These are phyloP conservation scores for Mystacornis crossleyi DNA, from an alignment of 2,113 vertebrate genomes.

Conservation along the genomic window DNA sequence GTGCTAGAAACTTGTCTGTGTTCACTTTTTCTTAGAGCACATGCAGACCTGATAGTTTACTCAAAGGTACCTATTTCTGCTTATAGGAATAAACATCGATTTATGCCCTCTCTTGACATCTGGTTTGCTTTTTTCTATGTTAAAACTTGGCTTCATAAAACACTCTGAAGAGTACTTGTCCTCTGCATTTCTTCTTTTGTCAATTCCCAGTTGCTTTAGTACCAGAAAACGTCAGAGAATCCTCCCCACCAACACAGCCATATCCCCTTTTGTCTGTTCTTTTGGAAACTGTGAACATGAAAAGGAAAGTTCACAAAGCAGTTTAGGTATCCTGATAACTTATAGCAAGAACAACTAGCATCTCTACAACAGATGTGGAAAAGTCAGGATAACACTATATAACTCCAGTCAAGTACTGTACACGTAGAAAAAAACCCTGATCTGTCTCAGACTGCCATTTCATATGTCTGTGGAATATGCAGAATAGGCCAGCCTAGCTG, in stretches of 20 bases:
- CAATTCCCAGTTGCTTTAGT: background rate
- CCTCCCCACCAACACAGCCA: rapidly evolving
- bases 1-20: background rate
- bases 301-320: background rate
- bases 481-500: background rate
- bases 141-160: background rate
- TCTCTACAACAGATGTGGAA: background rate
- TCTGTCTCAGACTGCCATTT: background rate
- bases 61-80: background rate
- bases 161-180: background rate
- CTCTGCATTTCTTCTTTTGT: background rate
- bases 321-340: background rate
- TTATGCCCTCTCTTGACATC: background rate
- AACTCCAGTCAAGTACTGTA: background rate
- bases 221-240: background rate
- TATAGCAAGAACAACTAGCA: background rate
- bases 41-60: background rate
- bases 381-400: background rate
- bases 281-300: background rate
- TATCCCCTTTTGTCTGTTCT: rapidly evolving
- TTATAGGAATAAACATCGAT: background rate
- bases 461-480: background rate
- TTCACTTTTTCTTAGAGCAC: background rate
- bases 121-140: background rate
- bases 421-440: background rate